phyloP scores from a whole-genome alignment of 2,797 vertebrate species.

The Poecile montanus region DNA sequence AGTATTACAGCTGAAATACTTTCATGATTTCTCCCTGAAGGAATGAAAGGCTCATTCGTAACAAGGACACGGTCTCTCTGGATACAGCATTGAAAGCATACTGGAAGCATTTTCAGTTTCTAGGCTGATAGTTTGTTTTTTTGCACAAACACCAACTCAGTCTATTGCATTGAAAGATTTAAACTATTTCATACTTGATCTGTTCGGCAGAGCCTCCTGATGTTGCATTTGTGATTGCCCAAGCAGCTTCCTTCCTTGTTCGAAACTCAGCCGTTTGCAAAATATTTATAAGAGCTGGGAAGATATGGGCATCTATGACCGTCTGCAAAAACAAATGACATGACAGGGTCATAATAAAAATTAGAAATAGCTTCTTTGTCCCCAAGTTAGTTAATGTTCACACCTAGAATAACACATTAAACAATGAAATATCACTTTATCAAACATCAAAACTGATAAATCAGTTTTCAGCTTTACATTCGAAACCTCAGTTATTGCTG shows the following conservation, averaged over 20 bases:
- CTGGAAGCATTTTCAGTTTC: neutral
- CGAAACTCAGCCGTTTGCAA: slow-evolving; percentile 84
- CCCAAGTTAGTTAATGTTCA: neutral
- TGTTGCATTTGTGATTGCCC: slow-evolving; percentile 85
- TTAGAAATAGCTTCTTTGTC: neutral
- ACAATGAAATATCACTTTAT: neutral
- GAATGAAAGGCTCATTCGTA: neutral
- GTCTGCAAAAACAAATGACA: slow-evolving; percentile 72
- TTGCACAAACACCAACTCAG: neutral
- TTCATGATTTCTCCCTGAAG: neutral
- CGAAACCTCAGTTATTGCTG: neutral
- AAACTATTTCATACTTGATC: slow-evolving; percentile 83
- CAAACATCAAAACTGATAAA: neutral
- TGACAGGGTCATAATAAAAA: neutral
- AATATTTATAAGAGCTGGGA: slow-evolving; percentile 84
- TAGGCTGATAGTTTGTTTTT: neutral
- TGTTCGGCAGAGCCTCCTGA: slow-evolving; percentile 92
- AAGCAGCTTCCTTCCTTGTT: slow-evolving; percentile 85
- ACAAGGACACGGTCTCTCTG: neutral
- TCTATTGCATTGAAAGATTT: neutral
- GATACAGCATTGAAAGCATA: neutral
- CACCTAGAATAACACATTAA: neutral
- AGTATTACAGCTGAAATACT: neutral
- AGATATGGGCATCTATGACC: slow-evolving; percentile 84
- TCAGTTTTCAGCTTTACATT: neutral